Percentiles rank a stretch among this genome's conserved stretches.
These are phyloP conservation scores for Automeris io DNA, from an alignment of 2,888 invertebrate genomes.

Conservation along the genomic window DNA sequence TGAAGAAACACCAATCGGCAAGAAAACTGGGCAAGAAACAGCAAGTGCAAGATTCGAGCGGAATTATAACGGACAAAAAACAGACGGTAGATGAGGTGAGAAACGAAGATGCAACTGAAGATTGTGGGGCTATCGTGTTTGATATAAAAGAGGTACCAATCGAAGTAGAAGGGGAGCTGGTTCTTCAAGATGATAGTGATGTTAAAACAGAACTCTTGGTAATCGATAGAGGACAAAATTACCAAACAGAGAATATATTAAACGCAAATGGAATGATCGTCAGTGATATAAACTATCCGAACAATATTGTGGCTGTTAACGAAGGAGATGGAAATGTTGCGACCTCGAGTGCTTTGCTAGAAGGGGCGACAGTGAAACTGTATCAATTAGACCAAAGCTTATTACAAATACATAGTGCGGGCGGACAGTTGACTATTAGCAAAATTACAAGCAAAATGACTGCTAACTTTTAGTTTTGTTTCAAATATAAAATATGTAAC, in stretches of 20 bases:
- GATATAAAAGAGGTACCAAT: slow-evolving; percentile 32
- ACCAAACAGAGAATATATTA: slow-evolving; percentile 24
- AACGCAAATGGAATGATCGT: slow-evolving; percentile 25
- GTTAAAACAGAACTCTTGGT: slow-evolving; percentile 41
- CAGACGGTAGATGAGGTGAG: not conserved
- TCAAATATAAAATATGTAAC: slow-evolving; percentile 10
- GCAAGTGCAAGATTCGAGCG: slow-evolving; percentile 13
- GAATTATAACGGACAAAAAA: not conserved
- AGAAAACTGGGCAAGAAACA: slow-evolving; percentile 26
- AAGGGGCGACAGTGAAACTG: slow-evolving; percentile 38
- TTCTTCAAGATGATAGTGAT: slow-evolving; percentile 39
- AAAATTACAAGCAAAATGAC: slow-evolving; percentile 59
- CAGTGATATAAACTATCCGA: slow-evolving; percentile 24
- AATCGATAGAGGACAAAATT: slow-evolving; percentile 31
- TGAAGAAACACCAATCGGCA: slow-evolving; percentile 37
- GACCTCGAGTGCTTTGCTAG: slow-evolving; percentile 24
- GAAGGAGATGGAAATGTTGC: slow-evolving; percentile 39
- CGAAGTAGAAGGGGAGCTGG: slow-evolving; percentile 40
- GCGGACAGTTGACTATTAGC: slow-evolving; percentile 48
- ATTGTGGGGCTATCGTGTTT: slow-evolving; percentile 17
- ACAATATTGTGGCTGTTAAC: slow-evolving; percentile 42
- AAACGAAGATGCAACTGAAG: slow-evolving; percentile 6
- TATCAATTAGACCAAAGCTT: slow-evolving; percentile 56
- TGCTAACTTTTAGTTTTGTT: slow-evolving; percentile 38
- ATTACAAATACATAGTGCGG: slow-evolving; percentile 46